Evolutionary conservation across 2,888 invertebrate genomes (phyloP), one percentile per base, ranked within the genome.

Genomic region (Octonoba sinensis): DNA sequence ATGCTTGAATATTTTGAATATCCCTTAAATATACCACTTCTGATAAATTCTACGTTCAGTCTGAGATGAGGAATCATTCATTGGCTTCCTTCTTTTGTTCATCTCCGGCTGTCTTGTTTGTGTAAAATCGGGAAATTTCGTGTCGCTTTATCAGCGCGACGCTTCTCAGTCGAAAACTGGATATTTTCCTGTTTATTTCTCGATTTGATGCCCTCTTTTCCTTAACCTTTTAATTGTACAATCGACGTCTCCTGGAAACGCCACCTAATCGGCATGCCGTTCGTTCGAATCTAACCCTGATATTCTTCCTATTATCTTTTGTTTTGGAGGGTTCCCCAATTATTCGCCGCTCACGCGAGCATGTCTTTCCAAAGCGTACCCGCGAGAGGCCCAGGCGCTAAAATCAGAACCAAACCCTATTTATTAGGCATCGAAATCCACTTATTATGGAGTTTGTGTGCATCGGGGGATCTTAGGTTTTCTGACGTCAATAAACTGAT

Each of bases 401-500:
- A 18, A 20, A 54, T 18, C n/a, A 54, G n/a, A 6, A 54, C 36
- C 54, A 22, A 36, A 36, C 49, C 76, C 64, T 64, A 77, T 77
- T 77, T 77, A 77, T 77, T 70, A 70, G 76, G 64, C 76, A 77
- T 77, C 76, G 54, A 54, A 54, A 54, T 54, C 54, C 54, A 18
- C 54, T 54, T 54, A 18, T 54, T 18, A 54, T 18, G 54, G 36
- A 54, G 36, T 36, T 36, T 36, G 36, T 36, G 36, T 36, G 54
- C 16, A 18, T 16, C 16, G 54, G 18, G 54, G 47, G 72, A 62
- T 72, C 62, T 54, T 24, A 67, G 49, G 16, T 66, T 49, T 12
- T 59, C 22, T 47, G 70, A 70, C 77, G 70, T 77, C 77, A 72
- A 79, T 79, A 79, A 79, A 79, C 78, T 79, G 78, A 79, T 79